phyloP scores from a whole-genome alignment of 2,113 vertebrate species.

The Alethe diademata region DNA sequence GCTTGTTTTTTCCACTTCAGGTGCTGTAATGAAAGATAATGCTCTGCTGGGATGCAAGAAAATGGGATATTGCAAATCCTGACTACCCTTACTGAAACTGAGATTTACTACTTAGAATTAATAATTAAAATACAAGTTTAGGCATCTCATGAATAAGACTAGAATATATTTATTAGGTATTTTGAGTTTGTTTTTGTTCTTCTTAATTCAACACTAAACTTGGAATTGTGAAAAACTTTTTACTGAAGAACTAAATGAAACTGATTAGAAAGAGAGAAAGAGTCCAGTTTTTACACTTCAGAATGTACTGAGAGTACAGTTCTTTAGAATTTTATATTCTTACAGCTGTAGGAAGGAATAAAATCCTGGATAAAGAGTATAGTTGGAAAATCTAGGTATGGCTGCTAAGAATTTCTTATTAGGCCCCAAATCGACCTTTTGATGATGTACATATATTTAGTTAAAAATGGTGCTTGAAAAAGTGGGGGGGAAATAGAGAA shows the following conservation, averaged over 20 bases:
- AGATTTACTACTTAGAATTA: background rate
- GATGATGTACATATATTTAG: background rate
- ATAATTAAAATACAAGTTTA: background rate
- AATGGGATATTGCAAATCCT: background rate
- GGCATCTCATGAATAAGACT: background rate
- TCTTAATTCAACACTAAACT: background rate
- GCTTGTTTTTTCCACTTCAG: background rate
- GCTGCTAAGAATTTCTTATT: background rate
- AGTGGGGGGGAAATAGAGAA: background rate
- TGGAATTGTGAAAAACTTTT: background rate
- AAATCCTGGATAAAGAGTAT: background rate
- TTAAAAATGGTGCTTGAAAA: background rate
- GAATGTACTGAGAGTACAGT: background rate
- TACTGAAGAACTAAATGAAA: background rate
- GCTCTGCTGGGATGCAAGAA: background rate
- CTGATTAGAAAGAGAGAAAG: background rate
- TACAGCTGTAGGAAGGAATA: background rate
- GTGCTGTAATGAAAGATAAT: background rate
- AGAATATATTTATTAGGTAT: background rate
- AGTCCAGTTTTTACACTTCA: background rate
- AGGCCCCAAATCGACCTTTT: background rate
- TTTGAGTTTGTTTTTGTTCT: background rate
- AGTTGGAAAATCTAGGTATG: background rate
- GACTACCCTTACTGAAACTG: background rate
- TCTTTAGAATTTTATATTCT: background rate